phyloP scores from a whole-genome alignment of 2,888 invertebrate species.

The Drosophila demipolita region DNA sequence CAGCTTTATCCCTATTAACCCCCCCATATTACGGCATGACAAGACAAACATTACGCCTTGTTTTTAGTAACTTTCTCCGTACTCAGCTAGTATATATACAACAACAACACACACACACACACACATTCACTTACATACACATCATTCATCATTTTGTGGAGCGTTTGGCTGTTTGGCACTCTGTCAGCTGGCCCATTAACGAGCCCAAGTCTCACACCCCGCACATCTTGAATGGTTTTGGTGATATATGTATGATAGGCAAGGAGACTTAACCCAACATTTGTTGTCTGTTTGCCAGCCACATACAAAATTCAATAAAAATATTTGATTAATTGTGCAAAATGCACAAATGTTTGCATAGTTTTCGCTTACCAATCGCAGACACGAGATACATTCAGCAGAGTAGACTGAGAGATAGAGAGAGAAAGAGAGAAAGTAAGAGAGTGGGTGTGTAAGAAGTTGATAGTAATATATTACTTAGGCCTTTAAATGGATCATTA shows the following conservation, averaged over 20 bases:
- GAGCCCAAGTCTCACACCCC: conserved; percentile 40
- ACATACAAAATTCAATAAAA: conserved; percentile 70
- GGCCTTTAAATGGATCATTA: background rate
- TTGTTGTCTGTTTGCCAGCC: conserved; percentile 57
- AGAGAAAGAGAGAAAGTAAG: background rate
- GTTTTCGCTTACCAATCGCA: conserved; percentile 60
- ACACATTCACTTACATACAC: conserved; percentile 16
- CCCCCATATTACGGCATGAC: conserved; percentile 3
- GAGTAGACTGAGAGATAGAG: background rate
- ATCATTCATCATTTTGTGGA: conserved; percentile 66
- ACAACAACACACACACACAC: background rate
- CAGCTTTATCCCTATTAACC: background rate
- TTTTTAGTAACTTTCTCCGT: conserved; percentile 24
- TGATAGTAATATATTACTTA: conserved; percentile 4
- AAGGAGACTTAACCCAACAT: conserved; percentile 59
- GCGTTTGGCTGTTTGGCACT: conserved; percentile 61
- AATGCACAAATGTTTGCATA: conserved; percentile 71
- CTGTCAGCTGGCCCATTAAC: conserved; percentile 77
- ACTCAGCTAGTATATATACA: conserved; percentile 15
- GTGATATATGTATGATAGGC: conserved; percentile 40
- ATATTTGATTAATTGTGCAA: conserved; percentile 75
- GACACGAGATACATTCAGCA: background rate
- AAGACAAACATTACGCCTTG: conserved; percentile 42
- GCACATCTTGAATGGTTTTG: background rate
- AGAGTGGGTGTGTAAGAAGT: background rate